phyloP scores from a whole-genome alignment of 1,140 invertebrate species.

The Sipha flava region DNA sequence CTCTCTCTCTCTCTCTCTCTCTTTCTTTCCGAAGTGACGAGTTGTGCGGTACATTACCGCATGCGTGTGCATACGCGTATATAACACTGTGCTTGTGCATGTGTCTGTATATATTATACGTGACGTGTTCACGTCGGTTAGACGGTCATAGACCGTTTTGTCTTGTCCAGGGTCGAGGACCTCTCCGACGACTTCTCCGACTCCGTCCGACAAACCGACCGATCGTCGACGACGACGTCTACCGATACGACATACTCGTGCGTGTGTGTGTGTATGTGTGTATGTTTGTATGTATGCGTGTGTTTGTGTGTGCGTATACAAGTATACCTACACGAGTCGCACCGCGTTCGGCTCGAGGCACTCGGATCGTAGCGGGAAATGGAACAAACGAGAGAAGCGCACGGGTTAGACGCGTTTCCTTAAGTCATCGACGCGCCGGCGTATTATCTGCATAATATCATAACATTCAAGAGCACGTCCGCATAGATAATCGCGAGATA shows the following conservation, averaged over 20 bases:
- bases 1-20: neutral
- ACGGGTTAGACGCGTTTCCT: too few species aligned
- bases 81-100: neutral
- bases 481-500: too few species aligned
- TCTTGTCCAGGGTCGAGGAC: conserved; percentile 25
- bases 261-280: neutral
- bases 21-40: too few species aligned
- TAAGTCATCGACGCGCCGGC: too few species aligned
- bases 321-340: too few species aligned
- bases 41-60: too few species aligned
- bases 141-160: conserved; percentile 13
- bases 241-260: neutral
- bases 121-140: too few species aligned
- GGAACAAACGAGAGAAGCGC: too few species aligned
- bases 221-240: neutral
- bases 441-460: too few species aligned
- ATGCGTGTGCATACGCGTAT: neutral
- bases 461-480: too few species aligned
- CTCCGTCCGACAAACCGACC: neutral
- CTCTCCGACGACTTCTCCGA: neutral
- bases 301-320: neutral
- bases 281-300: neutral
- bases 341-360: too few species aligned
- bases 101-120: neutral
- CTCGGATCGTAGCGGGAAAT: too few species aligned